Evolutionary conservation across 1,140 invertebrate genomes (phyloP).

Genomic region (Drosophila kepulauana): DNA sequence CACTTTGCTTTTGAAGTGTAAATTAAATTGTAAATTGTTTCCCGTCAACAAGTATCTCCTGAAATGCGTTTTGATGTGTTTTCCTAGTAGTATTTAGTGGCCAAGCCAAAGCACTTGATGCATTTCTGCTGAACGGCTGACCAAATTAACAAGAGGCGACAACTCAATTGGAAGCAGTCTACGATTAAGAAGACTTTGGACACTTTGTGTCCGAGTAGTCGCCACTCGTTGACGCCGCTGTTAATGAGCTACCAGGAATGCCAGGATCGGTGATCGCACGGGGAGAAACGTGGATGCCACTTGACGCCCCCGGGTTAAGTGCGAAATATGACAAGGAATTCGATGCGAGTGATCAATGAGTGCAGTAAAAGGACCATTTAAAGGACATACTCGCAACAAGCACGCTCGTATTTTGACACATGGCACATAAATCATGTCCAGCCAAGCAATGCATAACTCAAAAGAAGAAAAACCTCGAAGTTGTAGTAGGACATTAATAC

Average conservation of each 20-base stretch:
- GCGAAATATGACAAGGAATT: conserved; percentile 65
- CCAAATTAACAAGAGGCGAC: neutral
- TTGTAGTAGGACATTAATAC: conserved; percentile 20
- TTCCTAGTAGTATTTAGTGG: conserved; percentile 31
- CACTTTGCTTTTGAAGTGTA: neutral
- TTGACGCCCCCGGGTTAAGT: conserved; percentile 73
- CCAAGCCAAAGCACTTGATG: neutral
- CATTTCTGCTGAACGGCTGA: conserved; percentile 14
- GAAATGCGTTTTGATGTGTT: conserved; percentile 12
- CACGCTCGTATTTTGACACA: conserved; percentile 77
- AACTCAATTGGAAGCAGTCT: conserved; percentile 26
- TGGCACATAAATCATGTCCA: conserved; percentile 73
- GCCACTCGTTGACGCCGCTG: conserved; percentile 62
- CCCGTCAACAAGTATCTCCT: neutral
- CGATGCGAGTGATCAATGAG: conserved; percentile 22
- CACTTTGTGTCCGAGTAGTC: conserved; percentile 23
- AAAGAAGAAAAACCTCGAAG: conserved; percentile 1
- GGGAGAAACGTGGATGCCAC: conserved; percentile 31
- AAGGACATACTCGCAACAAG: conserved; percentile 39
- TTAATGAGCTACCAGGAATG: conserved; percentile 69
- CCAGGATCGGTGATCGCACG: neutral
- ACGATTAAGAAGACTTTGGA: neutral
- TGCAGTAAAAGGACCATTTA: neutral
- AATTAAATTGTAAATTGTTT: conserved; percentile 12
- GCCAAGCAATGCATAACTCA: conserved; percentile 61